phyloP scores from a whole-genome alignment of 1,140 invertebrate genomes.

The Drosophila kohkoa region DNA sequence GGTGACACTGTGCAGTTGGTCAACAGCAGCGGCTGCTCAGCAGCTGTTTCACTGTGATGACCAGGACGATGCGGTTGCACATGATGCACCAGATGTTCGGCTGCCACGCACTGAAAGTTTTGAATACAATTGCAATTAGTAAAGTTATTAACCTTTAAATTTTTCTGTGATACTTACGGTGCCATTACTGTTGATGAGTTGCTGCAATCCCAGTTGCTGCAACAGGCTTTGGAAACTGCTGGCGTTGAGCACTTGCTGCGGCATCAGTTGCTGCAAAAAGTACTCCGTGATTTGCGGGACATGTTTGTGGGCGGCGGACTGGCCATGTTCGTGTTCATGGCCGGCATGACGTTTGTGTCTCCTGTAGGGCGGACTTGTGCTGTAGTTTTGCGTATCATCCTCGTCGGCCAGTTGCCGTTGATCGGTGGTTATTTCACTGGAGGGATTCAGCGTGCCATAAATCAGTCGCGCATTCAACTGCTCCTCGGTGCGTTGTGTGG shows the following conservation, averaged over 20 bases:
- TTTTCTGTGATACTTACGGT: conserved; percentile 83
- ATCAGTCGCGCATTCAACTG: conserved; percentile 67
- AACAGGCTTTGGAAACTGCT: conserved; percentile 88
- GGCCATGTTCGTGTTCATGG: conserved; percentile 49
- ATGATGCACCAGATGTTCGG: conserved; percentile 69
- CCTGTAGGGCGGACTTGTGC: conserved; percentile 67
- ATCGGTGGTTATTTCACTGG: conserved; percentile 76
- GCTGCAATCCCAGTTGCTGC: conserved; percentile 87
- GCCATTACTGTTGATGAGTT: conserved; percentile 86
- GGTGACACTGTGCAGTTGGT: conserved; percentile 48
- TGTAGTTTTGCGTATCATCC: conserved; percentile 72
- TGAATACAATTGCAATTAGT: neutral
- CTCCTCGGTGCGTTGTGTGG: conserved; percentile 48
- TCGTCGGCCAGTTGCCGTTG: conserved; percentile 61
- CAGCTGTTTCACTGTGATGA: conserved; percentile 50
- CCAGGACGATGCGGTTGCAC: conserved; percentile 63
- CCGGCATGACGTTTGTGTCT: conserved; percentile 76
- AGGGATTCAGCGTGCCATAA: conserved; percentile 62
- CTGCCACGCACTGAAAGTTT: conserved; percentile 57
- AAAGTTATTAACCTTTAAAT: too few species aligned
- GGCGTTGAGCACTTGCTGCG: conserved; percentile 70
- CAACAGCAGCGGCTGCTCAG: conserved; percentile 20
- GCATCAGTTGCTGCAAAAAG: conserved; percentile 86
- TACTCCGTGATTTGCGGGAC: conserved; percentile 72
- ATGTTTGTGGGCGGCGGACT: conserved; percentile 13